Conservation (phyloP, 1,140 invertebrate species). For the Lysiphlebus fabarum region DNA sequence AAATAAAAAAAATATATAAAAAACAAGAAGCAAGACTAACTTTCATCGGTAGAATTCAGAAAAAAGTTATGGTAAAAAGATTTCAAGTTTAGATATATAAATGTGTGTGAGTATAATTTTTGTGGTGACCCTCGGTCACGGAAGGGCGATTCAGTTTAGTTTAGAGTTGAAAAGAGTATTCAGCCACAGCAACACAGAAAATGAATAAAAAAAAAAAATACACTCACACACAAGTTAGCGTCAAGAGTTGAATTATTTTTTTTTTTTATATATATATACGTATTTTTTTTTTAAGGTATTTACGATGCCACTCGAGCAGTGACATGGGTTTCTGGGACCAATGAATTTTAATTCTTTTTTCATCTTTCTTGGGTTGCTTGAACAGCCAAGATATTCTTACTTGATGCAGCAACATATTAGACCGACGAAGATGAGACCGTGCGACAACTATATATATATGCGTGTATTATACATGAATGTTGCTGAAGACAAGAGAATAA, state of each 20-base stretch:
- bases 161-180: background rate
- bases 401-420: conserved; percentile 8
- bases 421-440: background rate
- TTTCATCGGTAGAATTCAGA: conserved; percentile 13
- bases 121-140: conserved; percentile 40
- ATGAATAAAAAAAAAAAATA: conserved; percentile 6
- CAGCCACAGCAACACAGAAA: conserved; percentile 5
- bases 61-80: conserved; percentile 13
- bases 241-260: conserved; percentile 25
- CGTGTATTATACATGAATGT: background rate
- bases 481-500: background rate
- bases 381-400: conserved; percentile 15
- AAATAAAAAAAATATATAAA: conserved; percentile 16
- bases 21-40: conserved; percentile 13
- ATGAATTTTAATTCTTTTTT: conserved; percentile 55
- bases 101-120: conserved; percentile 45
- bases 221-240: conserved; percentile 8
- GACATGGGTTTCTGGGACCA: conserved; percentile 54
- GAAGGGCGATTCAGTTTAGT: conserved; percentile 23
- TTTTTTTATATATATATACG: too few relatives aligned
- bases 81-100: conserved; percentile 33
- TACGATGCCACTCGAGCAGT: conserved; percentile 54
- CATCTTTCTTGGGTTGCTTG: conserved; percentile 20
- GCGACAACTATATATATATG: conserved; percentile 4
- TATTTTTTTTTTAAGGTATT: conserved; percentile 43